Evolutionary conservation across 2,888 invertebrate species (phyloP).

Genomic region (Lomographa bimaculata): DNA sequence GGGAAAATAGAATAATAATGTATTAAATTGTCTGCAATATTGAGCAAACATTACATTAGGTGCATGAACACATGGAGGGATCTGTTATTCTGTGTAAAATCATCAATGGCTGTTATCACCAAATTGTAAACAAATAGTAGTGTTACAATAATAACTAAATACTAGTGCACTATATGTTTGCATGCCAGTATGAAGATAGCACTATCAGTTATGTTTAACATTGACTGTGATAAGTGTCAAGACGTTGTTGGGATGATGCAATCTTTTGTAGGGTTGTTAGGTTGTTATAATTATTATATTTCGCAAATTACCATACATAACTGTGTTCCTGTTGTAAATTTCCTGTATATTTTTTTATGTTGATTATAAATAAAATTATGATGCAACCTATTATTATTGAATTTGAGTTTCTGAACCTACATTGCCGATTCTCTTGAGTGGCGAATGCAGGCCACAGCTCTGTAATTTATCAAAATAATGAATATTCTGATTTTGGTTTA

Average conservation of each 20-base stretch:
- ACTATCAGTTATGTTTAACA: conserved; percentile 20
- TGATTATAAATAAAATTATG: no score
- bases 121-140: conserved; percentile 29
- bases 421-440: no score
- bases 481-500: no score
- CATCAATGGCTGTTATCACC: conserved; percentile 21
- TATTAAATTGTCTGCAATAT: background rate
- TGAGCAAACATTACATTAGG: background rate
- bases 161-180: conserved; percentile 13
- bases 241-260: conserved; percentile 28
- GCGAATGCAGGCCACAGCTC: no score
- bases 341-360: no score
- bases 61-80: background rate
- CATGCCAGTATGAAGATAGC: conserved; percentile 19
- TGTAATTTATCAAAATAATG: no score
- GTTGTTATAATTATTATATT: conserved; percentile 11
- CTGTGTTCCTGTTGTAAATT: no score
- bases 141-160: conserved; percentile 3
- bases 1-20: conserved; percentile 11
- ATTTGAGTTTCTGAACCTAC: no score
- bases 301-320: no score
- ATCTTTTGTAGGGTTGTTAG: conserved; percentile 12
- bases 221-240: conserved; percentile 9
- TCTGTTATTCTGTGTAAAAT: conserved; percentile 11
- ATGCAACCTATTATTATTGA: no score